Base-by-base conservation (phyloP, 2,888 invertebrate species). In the Caenorhabditis becei region DNA sequence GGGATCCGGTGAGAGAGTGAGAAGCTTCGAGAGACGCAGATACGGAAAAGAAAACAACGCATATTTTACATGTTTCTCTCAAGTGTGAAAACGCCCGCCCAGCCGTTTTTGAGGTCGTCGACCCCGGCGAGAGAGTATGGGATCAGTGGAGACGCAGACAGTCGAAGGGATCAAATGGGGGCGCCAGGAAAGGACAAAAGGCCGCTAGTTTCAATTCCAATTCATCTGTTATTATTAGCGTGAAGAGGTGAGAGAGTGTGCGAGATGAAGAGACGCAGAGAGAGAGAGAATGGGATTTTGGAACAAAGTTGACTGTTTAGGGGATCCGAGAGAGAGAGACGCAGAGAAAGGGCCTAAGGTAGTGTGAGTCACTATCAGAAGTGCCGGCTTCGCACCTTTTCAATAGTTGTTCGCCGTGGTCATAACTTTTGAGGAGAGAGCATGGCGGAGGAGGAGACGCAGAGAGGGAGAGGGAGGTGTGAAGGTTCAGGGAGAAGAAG, bases 171-270 rank as follows among this genome's bases (percentile, higher is more conserved):
- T 35, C 35, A 35, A 10, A 8, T 35, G 35, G 35, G 5, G 35
- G 35, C 7, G 35, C 10, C 7, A 8, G 35, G 7, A 35, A 35
- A 47, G 47, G 47, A 47, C 47, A 47, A 47, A 47, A 47, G 47
- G 47, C 18, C 47, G 47, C 47, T n/a, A 47, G 47, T 47, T 47
- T 47, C 47, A 47, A n/a, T 47, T 20, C 3, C 32, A 32, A 11
- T 41, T 41, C 41, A 41, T n/a, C 41, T 47, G 47, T 47, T 47
- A 47, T 47, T 47, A 47, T 47, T 47, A 47, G 47, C 47, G 47
- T 47, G 47, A 47, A 47, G 47, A 16, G 16, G 7, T 41, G 41
- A 14, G 41, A 41, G 14, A 41, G 10, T 10, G 16, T 10, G 41
- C 10, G 41, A 41, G 16, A 10, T 10, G 20, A 18, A 18, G n/a